Percentiles rank a stretch among this genome's conserved stretches.
These are phyloP conservation scores for Tetraneura akinire DNA, from an alignment of 1,140 invertebrate species.

Conservation along the genomic window DNA sequence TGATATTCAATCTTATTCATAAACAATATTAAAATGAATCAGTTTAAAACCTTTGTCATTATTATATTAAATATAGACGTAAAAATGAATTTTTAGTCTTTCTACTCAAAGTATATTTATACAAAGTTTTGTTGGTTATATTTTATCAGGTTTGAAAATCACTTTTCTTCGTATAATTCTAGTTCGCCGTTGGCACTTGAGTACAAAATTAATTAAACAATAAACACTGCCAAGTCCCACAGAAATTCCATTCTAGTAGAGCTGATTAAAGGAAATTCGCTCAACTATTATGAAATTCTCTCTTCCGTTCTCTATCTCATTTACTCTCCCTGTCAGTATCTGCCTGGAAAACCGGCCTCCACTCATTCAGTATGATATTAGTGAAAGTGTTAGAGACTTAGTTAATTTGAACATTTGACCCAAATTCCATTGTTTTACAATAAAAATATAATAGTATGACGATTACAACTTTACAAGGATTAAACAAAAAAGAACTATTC, in stretches of 20 bases:
- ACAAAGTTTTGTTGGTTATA: neutral
- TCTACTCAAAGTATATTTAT: too few species aligned
- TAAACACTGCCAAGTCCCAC: slow-evolving; percentile 43
- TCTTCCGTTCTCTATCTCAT: neutral
- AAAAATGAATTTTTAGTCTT: too few species aligned
- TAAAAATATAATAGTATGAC: too few species aligned
- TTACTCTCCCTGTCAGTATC: neutral
- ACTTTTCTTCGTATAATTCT: slow-evolving; percentile 19
- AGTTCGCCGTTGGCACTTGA: slow-evolving; percentile 17
- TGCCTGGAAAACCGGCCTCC: too few species aligned
- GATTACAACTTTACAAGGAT: too few species aligned
- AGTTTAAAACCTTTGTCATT: too few species aligned
- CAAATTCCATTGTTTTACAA: neutral
- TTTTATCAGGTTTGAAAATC: slow-evolving; percentile 32
- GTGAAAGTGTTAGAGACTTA: too few species aligned
- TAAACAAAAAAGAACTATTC: too few species aligned
- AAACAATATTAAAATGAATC: too few species aligned
- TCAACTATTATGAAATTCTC: slow-evolving; percentile 28
- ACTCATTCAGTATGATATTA: neutral
- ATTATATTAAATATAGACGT: too few species aligned
- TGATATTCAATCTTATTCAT: too few species aligned
- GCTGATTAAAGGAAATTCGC: slow-evolving; percentile 25
- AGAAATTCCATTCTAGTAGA: slow-evolving; percentile 29
- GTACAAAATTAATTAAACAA: slow-evolving; percentile 44
- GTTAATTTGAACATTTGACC: neutral